Conservation (phyloP, 2,113 vertebrate genomes). For the Cynopterus brachyotis region DNA sequence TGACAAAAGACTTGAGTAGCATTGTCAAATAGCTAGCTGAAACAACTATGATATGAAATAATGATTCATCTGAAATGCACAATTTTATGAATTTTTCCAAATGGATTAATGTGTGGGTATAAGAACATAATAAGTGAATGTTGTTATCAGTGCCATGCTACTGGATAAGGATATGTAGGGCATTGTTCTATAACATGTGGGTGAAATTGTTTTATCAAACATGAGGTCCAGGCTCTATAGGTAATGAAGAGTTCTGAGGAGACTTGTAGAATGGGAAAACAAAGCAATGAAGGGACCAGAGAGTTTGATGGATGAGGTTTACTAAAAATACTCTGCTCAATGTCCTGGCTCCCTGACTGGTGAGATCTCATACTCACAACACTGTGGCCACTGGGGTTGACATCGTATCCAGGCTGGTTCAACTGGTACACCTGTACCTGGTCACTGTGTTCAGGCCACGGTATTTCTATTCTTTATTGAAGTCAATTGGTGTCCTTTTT, state of each 20-base stretch:
- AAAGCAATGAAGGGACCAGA: neutral
- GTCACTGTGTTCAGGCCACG: neutral
- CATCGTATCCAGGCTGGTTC: too few species aligned
- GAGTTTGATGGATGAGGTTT: neutral
- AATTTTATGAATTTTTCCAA: neutral
- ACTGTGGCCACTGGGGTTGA: accelerated
- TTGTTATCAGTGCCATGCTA: neutral
- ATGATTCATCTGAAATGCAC: neutral
- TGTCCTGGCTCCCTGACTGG: neutral
- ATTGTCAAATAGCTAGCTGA: neutral
- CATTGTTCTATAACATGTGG: too few species aligned
- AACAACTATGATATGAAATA: too few species aligned
- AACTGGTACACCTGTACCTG: neutral
- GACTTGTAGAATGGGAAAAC: neutral
- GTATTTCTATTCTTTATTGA: too few species aligned
- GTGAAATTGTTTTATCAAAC: neutral
- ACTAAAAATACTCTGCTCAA: neutral
- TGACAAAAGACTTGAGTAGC: neutral
- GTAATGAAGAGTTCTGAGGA: neutral
- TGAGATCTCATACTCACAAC: neutral
- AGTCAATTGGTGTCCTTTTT: neutral
- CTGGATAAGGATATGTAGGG: neutral
- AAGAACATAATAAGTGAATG: neutral
- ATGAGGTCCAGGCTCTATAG: neutral
- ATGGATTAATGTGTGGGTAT: neutral